Evolutionary conservation across 1,140 invertebrate species (phyloP).

Genomic region (Neotoxoptera formosana): DNA sequence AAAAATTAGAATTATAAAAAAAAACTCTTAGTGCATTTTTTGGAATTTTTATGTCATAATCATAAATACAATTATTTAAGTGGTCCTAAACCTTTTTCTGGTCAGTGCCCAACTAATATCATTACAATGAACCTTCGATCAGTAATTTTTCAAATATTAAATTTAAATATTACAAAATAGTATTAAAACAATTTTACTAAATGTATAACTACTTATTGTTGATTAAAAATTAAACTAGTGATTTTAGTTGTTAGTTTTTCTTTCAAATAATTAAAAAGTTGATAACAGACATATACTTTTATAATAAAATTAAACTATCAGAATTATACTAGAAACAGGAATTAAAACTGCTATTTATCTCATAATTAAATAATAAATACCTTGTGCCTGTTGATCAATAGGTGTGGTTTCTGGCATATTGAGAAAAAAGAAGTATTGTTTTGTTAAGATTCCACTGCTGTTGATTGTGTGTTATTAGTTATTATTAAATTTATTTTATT

Average conservation of each 20-base stretch:
- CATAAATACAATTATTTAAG: too few species aligned
- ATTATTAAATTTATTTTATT: background rate
- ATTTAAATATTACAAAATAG: background rate
- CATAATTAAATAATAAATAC: background rate
- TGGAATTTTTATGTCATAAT: too few species aligned
- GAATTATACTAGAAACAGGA: background rate
- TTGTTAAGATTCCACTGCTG: background rate
- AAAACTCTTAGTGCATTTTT: too few species aligned
- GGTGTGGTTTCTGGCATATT: background rate
- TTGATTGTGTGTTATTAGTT: slow-evolving; percentile 14
- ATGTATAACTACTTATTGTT: background rate
- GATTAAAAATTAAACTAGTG: background rate
- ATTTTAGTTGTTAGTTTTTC: background rate
- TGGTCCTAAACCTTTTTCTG: too few species aligned
- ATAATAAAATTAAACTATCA: background rate
- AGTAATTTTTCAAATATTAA: background rate
- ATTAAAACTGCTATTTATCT: background rate
- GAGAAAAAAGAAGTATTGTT: background rate
- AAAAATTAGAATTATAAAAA: too few species aligned
- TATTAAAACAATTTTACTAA: background rate
- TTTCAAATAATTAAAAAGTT: background rate
- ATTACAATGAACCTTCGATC: background rate
- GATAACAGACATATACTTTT: background rate
- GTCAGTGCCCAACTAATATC: background rate
- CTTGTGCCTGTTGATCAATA: background rate